Base-by-base conservation (phyloP, 1,140 invertebrate genomes). In the Danaus melanippus region DNA sequence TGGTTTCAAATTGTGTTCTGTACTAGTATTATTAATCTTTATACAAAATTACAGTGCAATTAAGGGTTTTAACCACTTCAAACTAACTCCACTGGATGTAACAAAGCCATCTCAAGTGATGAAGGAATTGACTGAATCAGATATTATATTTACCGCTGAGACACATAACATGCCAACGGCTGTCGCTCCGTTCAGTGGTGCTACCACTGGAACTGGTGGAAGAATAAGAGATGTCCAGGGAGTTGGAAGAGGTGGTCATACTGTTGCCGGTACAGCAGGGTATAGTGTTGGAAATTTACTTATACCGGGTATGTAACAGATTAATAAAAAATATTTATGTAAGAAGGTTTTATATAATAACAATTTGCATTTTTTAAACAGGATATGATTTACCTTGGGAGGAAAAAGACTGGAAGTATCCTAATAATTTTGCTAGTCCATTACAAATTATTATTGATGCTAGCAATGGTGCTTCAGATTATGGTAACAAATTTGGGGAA, bases 161-260 rank as follows among this genome's bases (percentile, higher is more conserved):
- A 99, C 98, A 0, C 98, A 99, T 79, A 99, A 99, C 78, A 99
- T 99, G 89, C 98, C 98, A 7, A 99, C 98, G 43, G 97, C 96
- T 46, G 93, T 96, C 46, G 93, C 95, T 7, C 95, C 95, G 0
- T 96, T 97, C 67, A 97, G 96, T 89, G 98, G 98, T 5, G 97
- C 98, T 0, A 97, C 97, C 0, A 98, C 97, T 8, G 97, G 98
- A 12, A 98, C 97, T 39, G 98, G 98, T 4, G 98, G 98, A 1
- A 88, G 98, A 51, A 93, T 99, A 51, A 87, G 98, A 56, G 98
- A 99, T 87, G 95, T 98, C 1, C 96, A 99, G 83, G 94, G 93
- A 39, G 96, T 97, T 11, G 97, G 97, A 2, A 88, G 95, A 61
- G 96, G 96, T 41, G 96, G 96, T 17, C 91, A 96, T 74, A 96